Conservation (phyloP, 2,888 invertebrate genomes). For the Ceramica pisi region DNA sequence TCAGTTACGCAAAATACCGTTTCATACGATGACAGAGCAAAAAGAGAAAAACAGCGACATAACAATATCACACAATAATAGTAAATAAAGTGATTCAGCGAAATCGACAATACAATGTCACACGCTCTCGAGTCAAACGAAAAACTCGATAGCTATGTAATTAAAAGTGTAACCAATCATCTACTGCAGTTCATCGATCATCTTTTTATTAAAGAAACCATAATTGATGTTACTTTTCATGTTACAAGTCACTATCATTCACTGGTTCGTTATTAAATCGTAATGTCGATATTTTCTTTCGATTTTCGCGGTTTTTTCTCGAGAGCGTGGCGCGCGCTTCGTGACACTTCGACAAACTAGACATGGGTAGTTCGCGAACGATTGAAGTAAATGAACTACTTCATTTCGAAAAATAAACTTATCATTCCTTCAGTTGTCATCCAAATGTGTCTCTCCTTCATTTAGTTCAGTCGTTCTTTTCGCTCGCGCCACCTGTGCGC, state of each 20-base stretch:
- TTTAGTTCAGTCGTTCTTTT: too few species aligned
- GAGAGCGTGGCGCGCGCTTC: constrained; percentile 43
- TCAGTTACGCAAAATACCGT: constrained; percentile 19
- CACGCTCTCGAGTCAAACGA: constrained; percentile 62
- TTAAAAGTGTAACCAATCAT: constrained; percentile 49
- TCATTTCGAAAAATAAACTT: too few species aligned
- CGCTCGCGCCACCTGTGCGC: too few species aligned
- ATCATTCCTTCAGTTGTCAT: too few species aligned
- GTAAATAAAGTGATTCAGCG: constrained; percentile 56
- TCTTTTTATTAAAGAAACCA: constrained; percentile 36
- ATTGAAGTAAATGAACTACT: too few species aligned
- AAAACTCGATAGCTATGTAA: constrained; percentile 52
- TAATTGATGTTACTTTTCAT: constrained; percentile 33
- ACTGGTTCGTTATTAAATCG: constrained; percentile 12
- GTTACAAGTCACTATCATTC: constrained; percentile 23
- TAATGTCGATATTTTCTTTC: constrained; percentile 3
- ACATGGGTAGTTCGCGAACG: too few species aligned
- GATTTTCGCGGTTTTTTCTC: constrained; percentile 27
- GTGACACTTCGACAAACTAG: constrained; percentile 32
- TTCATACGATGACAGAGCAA: not conserved
- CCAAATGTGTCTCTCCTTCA: too few species aligned
- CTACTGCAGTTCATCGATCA: constrained; percentile 43
- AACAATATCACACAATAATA: constrained; percentile 34
- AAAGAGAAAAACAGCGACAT: constrained; percentile 41
- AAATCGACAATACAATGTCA: constrained; percentile 57